Evolutionary conservation across 2,797 vertebrate genomes (phyloP).

Genomic region (Cirrhinus molitorella): DNA sequence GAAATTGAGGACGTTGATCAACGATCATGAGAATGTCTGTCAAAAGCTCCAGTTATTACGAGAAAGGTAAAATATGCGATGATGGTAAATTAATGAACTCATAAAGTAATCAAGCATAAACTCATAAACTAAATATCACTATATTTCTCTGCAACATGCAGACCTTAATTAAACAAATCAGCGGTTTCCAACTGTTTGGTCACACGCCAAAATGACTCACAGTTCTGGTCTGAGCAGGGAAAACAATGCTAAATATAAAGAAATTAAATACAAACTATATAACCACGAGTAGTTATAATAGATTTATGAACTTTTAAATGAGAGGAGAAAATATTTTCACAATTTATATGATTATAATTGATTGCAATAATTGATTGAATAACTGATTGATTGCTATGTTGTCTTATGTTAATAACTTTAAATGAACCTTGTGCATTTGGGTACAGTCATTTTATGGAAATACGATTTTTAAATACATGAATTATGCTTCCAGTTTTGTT

Average conservation of each 20-base stretch:
- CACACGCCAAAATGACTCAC: background rate
- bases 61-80: background rate
- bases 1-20: constrained; percentile 14
- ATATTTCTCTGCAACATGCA: background rate
- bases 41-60: constrained; percentile 36
- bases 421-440: no score
- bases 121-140: background rate
- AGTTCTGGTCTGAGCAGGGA: background rate
- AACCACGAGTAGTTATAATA: background rate
- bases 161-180: constrained; percentile 14
- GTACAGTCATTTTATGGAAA: no score
- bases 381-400: no score
- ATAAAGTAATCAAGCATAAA: constrained; percentile 25
- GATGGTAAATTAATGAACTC: constrained; percentile 18
- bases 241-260: background rate
- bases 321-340: background rate
- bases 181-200: background rate
- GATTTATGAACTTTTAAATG: background rate
- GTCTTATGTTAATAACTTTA: no score
- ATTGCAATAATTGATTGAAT: no score
- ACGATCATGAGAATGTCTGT: constrained; percentile 10
- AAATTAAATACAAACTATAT: background rate
- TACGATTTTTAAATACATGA: no score
- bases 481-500: no score
- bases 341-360: background rate